These are phyloP conservation scores for Xenopus borealis DNA, from an alignment of 2,113 vertebrate genomes.

Conservation along the genomic window DNA sequence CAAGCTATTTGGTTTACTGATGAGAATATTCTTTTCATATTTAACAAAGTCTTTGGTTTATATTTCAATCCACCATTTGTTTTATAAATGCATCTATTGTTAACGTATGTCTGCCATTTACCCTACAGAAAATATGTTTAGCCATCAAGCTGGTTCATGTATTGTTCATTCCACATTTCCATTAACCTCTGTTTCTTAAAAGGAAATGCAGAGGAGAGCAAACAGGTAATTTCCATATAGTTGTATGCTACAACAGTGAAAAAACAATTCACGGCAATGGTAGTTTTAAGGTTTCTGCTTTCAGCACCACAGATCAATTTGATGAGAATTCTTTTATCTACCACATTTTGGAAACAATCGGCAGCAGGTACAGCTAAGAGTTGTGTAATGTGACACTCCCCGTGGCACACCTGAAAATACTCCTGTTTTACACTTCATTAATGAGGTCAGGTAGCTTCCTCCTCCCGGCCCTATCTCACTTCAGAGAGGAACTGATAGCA, in stretches of 20 bases:
- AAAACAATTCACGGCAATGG: not conserved
- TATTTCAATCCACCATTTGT: not conserved
- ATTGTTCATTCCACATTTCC: no score
- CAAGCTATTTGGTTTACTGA: no score
- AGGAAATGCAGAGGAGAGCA: no score
- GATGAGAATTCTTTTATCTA: constrained; percentile 32
- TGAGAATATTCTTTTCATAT: no score
- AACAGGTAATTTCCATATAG: no score
- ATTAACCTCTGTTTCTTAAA: no score
- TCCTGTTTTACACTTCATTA: constrained; percentile 35
- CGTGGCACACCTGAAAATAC: constrained; percentile 25
- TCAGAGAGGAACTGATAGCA: constrained; percentile 43
- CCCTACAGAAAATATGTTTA: no score
- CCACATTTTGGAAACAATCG: constrained; percentile 5
- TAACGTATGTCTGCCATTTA: no score
- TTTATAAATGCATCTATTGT: no score
- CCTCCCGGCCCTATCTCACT: constrained; percentile 50
- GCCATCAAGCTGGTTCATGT: no score
- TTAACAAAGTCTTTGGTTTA: not conserved
- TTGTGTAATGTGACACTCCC: constrained; percentile 15
- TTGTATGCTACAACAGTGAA: no score
- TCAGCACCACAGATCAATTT: constrained; percentile 13
- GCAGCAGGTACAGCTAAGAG: constrained; percentile 21
- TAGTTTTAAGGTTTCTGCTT: constrained; percentile 11
- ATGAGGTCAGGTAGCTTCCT: constrained; percentile 49